These are phyloP conservation scores for Polymixis flavicincta DNA, from an alignment of 2,888 invertebrate genomes.

Conservation along the genomic window DNA sequence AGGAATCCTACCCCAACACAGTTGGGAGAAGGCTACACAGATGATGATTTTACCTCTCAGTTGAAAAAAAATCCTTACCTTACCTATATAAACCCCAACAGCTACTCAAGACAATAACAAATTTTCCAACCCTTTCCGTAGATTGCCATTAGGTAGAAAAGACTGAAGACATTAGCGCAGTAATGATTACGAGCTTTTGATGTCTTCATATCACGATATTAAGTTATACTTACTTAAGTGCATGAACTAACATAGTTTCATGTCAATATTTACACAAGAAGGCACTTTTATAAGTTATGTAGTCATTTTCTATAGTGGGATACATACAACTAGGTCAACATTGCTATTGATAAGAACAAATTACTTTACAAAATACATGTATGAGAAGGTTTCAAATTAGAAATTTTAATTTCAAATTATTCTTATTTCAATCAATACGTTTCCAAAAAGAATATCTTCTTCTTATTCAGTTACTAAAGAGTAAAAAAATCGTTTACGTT, in stretches of 20 bases:
- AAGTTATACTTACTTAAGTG: slow-evolving; percentile 33
- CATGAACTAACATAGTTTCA: slow-evolving; percentile 22
- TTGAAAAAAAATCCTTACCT: too few relatives aligned
- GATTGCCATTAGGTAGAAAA: slow-evolving; percentile 29
- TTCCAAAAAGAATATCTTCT: background rate
- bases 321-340: background rate
- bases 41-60: too few relatives aligned
- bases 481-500: slow-evolving; percentile 45
- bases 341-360: background rate
- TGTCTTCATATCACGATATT: slow-evolving; percentile 46
- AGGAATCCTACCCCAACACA: too few relatives aligned
- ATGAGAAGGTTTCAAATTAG: background rate
- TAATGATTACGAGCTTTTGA: slow-evolving; percentile 56
- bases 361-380: background rate
- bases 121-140: background rate
- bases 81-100: too few relatives aligned
- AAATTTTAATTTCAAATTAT: background rate
- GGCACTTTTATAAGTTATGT: background rate
- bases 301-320: background rate
- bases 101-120: slow-evolving; percentile 9
- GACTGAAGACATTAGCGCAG: slow-evolving; percentile 43
- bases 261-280: slow-evolving; percentile 30
- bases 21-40: too few relatives aligned
- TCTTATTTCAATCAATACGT: background rate
- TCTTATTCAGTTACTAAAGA: slow-evolving; percentile 20